Percentiles rank a stretch among this genome's conserved stretches.
These are phyloP conservation scores for Lochmaea capreae DNA, from an alignment of 2,888 invertebrate genomes.

Conservation along the genomic window DNA sequence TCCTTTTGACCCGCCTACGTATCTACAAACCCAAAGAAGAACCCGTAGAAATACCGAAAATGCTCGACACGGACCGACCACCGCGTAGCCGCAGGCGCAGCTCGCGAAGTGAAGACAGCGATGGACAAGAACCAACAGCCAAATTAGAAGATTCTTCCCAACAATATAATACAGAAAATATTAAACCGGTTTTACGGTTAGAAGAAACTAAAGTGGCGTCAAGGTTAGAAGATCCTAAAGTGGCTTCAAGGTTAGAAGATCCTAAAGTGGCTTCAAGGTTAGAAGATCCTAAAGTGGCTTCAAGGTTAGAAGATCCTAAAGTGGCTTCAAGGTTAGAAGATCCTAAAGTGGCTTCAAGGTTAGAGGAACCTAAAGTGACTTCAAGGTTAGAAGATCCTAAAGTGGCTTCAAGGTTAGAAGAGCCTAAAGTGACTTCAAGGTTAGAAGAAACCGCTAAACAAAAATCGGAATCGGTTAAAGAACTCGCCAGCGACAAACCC, in stretches of 20 bases:
- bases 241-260: no score
- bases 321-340: no score
- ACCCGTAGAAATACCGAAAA: constrained; percentile 27
- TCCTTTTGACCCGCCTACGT: constrained; percentile 66
- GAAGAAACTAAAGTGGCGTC: constrained; percentile 8
- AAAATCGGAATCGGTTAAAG: neutral
- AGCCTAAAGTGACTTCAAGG: no score
- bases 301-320: no score
- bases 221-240: neutral
- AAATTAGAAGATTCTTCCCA: constrained; percentile 28
- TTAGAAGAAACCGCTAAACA: constrained; percentile 7
- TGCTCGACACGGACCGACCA: constrained; percentile 32
- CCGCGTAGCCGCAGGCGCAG: constrained; percentile 48
- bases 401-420: no score
- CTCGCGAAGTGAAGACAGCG: constrained; percentile 48
- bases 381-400: no score
- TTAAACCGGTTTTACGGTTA: constrained; percentile 22
- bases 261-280: no score
- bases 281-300: no score
- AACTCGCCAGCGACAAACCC: constrained; percentile 31
- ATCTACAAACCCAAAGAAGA: constrained; percentile 59
- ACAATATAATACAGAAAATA: constrained; percentile 13
- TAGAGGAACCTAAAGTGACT: no score
- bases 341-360: no score
- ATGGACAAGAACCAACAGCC: constrained; percentile 22